Percentiles rank a stretch among this genome's conserved stretches.
Evolutionary conservation across 2,797 vertebrate genomes (phyloP).

Genomic region (Harpagifer antarcticus): DNA sequence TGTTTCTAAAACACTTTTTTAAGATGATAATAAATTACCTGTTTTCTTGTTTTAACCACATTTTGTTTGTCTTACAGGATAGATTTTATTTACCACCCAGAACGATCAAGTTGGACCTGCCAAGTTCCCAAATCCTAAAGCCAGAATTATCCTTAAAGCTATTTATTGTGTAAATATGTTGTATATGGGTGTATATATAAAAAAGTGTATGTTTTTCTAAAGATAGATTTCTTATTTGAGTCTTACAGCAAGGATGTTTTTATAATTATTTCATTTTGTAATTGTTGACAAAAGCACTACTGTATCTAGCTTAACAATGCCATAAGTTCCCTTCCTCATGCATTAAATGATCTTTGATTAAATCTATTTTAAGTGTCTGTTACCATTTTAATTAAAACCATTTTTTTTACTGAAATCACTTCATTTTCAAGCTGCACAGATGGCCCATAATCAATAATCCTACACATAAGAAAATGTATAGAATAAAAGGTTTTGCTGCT

Average conservation of each 20-base stretch:
- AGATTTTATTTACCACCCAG: constrained; percentile 81
- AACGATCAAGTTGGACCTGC: constrained; percentile 82
- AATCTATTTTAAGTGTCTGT: constrained; percentile 19
- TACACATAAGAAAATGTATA: not conserved
- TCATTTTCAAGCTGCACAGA: not conserved
- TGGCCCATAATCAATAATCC: not conserved
- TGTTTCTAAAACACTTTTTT: not conserved
- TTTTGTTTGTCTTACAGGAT: constrained; percentile 73
- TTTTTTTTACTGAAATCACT: not conserved
- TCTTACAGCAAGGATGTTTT: not conserved
- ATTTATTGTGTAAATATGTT: constrained; percentile 78
- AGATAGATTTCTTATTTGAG: constrained; percentile 24
- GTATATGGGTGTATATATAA: constrained; percentile 59
- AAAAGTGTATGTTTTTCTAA: constrained; percentile 43
- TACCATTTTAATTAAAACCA: not conserved
- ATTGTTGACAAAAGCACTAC: constrained; percentile 71
- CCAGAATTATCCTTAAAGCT: constrained; percentile 17
- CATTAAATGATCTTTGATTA: constrained; percentile 28
- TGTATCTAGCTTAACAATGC: constrained; percentile 27
- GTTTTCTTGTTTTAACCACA: constrained; percentile 4
- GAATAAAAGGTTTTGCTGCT: constrained; percentile 32
- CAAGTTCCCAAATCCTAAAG: constrained; percentile 75
- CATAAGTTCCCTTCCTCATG: constrained; percentile 3
- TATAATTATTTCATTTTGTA: constrained; percentile 34
- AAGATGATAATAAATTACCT: not conserved